A percentile compares a stretch with the other conserved stretches of the same genome.
Evolutionary conservation across 2,888 invertebrate genomes (phyloP).

Genomic region (Caenorhabditis afra): DNA sequence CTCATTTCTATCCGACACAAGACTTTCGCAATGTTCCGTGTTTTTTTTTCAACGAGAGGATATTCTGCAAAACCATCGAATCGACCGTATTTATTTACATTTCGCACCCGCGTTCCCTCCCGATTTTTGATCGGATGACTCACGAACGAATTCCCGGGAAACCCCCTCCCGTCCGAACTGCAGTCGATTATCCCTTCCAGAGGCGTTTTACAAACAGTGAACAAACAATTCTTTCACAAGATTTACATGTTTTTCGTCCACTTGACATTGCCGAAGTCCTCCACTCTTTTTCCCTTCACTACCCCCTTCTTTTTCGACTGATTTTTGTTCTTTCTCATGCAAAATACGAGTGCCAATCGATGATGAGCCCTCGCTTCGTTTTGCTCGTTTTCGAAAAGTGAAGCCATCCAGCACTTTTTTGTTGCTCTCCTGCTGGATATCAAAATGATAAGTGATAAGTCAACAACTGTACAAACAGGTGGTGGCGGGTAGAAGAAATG

Average conservation of each 20-base stretch:
- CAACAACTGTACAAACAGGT: constrained; percentile 55
- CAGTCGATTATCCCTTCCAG: neutral
- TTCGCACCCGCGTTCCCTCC: constrained; percentile 16
- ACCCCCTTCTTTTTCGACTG: constrained; percentile 6
- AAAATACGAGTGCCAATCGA: neutral
- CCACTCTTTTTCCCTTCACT: constrained; percentile 22
- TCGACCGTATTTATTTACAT: constrained; percentile 24
- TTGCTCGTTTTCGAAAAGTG: constrained; percentile 16
- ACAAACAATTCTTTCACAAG: constrained; percentile 22
- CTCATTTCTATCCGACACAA: no score
- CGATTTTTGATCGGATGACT: constrained; percentile 32
- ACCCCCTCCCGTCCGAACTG: constrained; percentile 2
- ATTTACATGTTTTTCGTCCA: constrained; percentile 50
- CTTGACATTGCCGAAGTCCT: constrained; percentile 44
- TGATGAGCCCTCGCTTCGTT: neutral
- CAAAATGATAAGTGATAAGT: constrained; percentile 59
- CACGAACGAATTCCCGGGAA: constrained; percentile 3
- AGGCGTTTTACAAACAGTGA: constrained; percentile 20
- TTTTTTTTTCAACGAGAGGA: no score
- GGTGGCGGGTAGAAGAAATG: constrained; percentile 25
- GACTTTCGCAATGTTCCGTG: no score
- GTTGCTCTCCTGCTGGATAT: constrained; percentile 40
- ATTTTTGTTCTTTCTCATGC: constrained; percentile 18
- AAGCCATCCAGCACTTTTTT: constrained; percentile 17
- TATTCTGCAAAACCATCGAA: neutral